These are phyloP conservation scores for Neolamprologus toae DNA, from an alignment of 2,113 vertebrate species.

Conservation along the genomic window DNA sequence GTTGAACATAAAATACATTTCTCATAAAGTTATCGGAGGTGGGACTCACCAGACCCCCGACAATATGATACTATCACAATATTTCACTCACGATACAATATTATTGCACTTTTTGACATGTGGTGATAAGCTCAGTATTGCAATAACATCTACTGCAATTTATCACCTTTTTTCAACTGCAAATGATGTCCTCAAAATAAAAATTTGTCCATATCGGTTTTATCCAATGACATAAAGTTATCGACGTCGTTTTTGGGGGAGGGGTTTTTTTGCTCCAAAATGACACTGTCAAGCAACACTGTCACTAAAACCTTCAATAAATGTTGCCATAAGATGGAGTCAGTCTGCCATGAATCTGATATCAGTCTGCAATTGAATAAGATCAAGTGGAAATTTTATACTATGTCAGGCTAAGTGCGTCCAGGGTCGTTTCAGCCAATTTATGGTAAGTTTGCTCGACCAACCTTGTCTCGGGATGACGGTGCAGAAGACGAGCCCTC, in stretches of 20 bases:
- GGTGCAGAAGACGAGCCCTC: neutral
- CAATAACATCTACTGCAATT: neutral
- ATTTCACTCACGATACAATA: neutral
- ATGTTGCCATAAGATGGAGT: neutral
- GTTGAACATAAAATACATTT: neutral
- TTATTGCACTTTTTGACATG: neutral
- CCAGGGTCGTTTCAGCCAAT: neutral
- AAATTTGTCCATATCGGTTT: fast-evolving
- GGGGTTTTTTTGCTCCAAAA: neutral
- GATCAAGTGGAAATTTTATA: neutral
- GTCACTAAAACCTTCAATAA: neutral
- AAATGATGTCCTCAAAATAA: neutral
- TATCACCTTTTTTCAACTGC: neutral
- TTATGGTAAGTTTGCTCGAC: neutral
- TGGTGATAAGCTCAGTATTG: neutral
- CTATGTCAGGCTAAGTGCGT: fast-evolving
- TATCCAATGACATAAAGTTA: neutral
- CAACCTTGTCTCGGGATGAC: neutral
- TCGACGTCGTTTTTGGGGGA: fast-evolving
- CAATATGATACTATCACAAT: neutral
- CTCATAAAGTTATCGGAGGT: fast-evolving
- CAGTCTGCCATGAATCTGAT: neutral
- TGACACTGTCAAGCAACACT: neutral
- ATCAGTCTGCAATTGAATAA: neutral
- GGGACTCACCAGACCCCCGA: neutral